phyloP scores from a whole-genome alignment of 2,113 vertebrate genomes.

The Podocnemis expansa region DNA sequence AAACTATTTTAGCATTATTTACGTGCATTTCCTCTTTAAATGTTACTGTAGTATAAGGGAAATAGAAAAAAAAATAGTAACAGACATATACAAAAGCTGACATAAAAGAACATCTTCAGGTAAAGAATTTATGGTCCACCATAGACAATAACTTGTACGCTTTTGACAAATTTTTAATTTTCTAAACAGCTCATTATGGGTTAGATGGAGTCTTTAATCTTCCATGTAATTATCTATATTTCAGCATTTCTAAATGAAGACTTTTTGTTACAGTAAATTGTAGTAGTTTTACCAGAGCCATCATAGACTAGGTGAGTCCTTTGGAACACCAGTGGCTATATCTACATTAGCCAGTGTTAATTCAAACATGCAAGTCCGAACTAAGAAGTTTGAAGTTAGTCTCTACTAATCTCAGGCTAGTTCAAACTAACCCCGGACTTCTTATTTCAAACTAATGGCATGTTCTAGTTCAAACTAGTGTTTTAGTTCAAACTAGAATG shows the following conservation, averaged over 20 bases:
- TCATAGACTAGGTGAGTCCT: neutral
- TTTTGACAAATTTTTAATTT: constrained; percentile 18
- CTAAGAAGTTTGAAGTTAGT: too few species aligned
- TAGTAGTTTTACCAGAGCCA: neutral
- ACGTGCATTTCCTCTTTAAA: neutral
- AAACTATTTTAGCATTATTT: neutral
- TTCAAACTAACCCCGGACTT: too few species aligned
- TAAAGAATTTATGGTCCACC: neutral
- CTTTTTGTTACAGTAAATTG: neutral
- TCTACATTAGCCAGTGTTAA: too few species aligned
- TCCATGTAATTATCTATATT: neutral
- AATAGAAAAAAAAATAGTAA: constrained; percentile 34
- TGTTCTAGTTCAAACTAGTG: too few species aligned
- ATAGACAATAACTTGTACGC: constrained; percentile 22
- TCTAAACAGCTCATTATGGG: neutral
- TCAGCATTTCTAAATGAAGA: neutral
- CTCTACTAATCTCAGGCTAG: too few species aligned
- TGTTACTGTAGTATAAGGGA: constrained; percentile 4
- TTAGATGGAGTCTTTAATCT: neutral
- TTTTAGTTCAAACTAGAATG: too few species aligned
- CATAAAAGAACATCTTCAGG: constrained; percentile 39
- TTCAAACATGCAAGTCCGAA: too few species aligned
- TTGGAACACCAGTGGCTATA: neutral
- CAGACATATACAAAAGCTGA: neutral
- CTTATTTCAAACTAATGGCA: too few species aligned